phyloP scores from a whole-genome alignment of 2,797 vertebrate genomes.

The Emydoidea blandingii region DNA sequence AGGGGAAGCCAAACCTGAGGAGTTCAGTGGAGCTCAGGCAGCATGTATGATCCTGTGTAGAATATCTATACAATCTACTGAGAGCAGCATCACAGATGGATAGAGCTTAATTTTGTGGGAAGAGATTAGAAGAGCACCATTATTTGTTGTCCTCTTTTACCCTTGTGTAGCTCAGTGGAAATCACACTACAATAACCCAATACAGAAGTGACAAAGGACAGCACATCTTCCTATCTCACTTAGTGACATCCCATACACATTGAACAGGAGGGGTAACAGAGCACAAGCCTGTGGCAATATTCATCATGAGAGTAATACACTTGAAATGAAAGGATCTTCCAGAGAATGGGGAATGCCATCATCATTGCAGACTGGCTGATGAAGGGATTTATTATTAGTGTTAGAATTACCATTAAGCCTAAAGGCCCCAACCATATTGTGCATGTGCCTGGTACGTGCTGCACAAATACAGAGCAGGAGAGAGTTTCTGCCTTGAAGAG shows the following conservation, averaged over 20 bases:
- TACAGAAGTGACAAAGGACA: neutral
- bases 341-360: neutral
- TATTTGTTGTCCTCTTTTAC: neutral
- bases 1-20: neutral
- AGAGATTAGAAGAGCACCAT: neutral
- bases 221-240: neutral
- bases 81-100: neutral
- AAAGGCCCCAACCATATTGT: neutral
- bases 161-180: neutral
- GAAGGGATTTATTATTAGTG: neutral
- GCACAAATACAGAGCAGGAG: neutral
- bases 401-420: neutral
- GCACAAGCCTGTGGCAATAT: neutral
- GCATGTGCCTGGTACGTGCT: neutral
- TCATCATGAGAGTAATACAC: neutral
- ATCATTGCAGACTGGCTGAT: neutral
- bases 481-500: neutral
- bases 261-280: neutral
- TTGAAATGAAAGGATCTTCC: neutral
- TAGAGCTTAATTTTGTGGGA: neutral
- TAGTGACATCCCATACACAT: neutral
- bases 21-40: neutral
- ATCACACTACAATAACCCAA: neutral
- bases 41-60: neutral
- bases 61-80: neutral